phyloP scores from a whole-genome alignment of 2,888 invertebrate species.

The Schizaphis graminum region DNA sequence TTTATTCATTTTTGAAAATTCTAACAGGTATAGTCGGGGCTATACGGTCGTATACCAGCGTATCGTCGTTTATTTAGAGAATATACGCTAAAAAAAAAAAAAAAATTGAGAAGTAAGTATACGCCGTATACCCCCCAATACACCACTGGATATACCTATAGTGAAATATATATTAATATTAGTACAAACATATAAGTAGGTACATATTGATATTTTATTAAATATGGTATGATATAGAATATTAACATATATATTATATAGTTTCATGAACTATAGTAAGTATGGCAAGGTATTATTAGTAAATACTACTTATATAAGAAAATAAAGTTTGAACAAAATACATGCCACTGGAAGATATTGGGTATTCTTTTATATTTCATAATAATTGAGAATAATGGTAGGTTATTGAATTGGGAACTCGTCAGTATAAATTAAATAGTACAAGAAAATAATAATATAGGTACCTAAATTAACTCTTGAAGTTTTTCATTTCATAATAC shows the following conservation, averaged over 20 bases:
- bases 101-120: too few species aligned
- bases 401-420: not conserved
- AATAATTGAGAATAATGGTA: not conserved
- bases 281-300: not conserved
- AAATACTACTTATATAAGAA: not conserved
- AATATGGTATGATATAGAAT: too few species aligned
- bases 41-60: too few species aligned
- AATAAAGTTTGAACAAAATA: not conserved
- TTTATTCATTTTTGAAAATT: too few species aligned
- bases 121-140: too few species aligned
- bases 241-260: not conserved
- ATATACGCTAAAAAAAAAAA: too few species aligned
- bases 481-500: not conserved
- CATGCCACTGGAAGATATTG: not conserved
- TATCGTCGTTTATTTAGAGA: too few species aligned
- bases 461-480: not conserved
- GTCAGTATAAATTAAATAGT: not conserved
- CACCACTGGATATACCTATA: not conserved
- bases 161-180: too few species aligned
- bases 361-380: not conserved
- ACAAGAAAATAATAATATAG: not conserved
- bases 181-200: too few species aligned
- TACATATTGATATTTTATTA: too few species aligned
- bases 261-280: not conserved
- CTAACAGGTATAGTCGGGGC: too few species aligned